Evolutionary conservation across 1,140 invertebrate species (phyloP), one percentile per base, ranked within the genome.

Genomic region (Chelonus insularis): DNA sequence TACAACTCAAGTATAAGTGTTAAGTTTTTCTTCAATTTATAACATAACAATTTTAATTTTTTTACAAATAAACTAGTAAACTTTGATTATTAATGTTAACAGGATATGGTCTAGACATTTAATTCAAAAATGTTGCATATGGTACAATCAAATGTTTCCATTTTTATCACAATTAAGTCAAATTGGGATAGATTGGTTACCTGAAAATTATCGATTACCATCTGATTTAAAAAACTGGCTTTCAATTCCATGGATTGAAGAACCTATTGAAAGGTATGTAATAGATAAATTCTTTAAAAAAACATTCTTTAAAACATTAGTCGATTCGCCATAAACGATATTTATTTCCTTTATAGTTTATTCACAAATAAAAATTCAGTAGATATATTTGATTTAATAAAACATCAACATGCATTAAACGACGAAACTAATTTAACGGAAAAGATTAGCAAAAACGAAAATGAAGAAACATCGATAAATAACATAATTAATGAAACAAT

Each of bases 131-230:
- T 73, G 78, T 18, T 84, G 82, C 60, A 72, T 70, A 18, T 86
- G 84, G 84, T 86, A 86, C 63, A 68, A 74, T 11, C 69, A 70
- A 45, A 65, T 87, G 23, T 75, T 81, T 57, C 64, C 68, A 29
- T 84, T 72, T 65, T 39, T 78, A 50, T 55, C 76, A 50, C 64
- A 68, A 50, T 76, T 87, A 7, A 70, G 82, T 68, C 37, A 63
- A 9, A 71, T 84, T 64, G 85, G 85, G 32, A 14, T 79, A 36
- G 20, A 67, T n/a, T 85, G 86, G 78, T 65, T 86, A 60, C 80
- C 84, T 23, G 20, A 72, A 3, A 64, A 77, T 43, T 83, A 83
- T 70, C 58, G 60, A 43, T 70, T 86, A 21, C 83, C 84, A 41
- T 20, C 16, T 18, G 68, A 86, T 72, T 75, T 87, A 47, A 72